phyloP scores from a whole-genome alignment of 1,140 invertebrate species.

The Lasaia peninsularis region DNA sequence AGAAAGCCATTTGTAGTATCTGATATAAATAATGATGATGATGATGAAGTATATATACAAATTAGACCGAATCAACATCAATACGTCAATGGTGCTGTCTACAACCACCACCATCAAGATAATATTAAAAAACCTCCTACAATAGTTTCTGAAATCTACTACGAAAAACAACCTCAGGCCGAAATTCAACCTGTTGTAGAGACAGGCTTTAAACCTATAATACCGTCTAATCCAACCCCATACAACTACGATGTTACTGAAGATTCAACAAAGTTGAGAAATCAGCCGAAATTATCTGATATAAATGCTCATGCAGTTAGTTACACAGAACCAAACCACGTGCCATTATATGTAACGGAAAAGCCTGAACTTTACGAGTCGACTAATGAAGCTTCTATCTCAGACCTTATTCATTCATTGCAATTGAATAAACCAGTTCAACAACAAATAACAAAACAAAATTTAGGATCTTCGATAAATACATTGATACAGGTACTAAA shows the following conservation, averaged over 20 bases:
- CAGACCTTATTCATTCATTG: constrained; percentile 79
- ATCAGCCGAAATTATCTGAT: constrained; percentile 21
- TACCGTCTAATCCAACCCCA: constrained; percentile 26
- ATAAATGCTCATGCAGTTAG: constrained; percentile 36
- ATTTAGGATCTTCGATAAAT: constrained; percentile 86
- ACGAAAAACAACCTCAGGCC: constrained; percentile 44
- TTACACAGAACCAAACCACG: constrained; percentile 38
- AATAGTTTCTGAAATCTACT: constrained; percentile 57
- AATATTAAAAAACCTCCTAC: constrained; percentile 46
- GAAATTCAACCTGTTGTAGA: constrained; percentile 44
- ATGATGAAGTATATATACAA: constrained; percentile 51
- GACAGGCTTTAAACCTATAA: constrained; percentile 68
- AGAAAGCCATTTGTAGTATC: constrained; percentile 41
- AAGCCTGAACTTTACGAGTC: constrained; percentile 32
- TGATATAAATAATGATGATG: constrained; percentile 30
- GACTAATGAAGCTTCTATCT: constrained; percentile 42
- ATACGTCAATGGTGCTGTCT: constrained; percentile 37
- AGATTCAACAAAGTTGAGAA: constrained; percentile 22
- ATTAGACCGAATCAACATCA: constrained; percentile 46
- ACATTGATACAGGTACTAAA: constrained; percentile 85
- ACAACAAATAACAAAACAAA: constrained; percentile 84
- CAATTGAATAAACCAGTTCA: constrained; percentile 86
- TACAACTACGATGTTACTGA: constrained; percentile 9
- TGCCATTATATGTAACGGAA: constrained; percentile 24
- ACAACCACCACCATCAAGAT: constrained; percentile 36